Percentiles rank a stretch among this genome's conserved stretches.
These are phyloP conservation scores for Drosophila ananassae DNA, from an alignment of 1,140 invertebrate species.

Conservation along the genomic window DNA sequence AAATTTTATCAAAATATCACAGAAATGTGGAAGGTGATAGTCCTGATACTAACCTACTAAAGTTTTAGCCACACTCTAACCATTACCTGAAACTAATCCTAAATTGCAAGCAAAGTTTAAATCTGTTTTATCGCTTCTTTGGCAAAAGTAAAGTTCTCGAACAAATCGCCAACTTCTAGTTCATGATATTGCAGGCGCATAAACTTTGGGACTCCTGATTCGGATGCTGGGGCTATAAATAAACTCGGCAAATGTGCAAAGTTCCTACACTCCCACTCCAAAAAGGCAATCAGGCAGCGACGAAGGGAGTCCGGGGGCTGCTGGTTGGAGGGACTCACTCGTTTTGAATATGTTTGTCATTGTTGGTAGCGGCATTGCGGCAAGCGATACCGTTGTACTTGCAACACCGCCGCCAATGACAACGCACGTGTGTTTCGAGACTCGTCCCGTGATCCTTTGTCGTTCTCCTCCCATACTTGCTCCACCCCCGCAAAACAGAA, in stretches of 20 bases:
- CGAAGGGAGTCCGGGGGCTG: neutral
- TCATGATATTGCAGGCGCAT: conserved; percentile 36
- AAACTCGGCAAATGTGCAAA: conserved; percentile 74
- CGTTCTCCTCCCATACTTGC: neutral
- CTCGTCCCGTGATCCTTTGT: neutral
- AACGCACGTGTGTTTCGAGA: conserved; percentile 52
- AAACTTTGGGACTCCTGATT: conserved; percentile 30
- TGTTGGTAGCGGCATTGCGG: conserved; percentile 63
- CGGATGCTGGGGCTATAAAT: conserved; percentile 63
- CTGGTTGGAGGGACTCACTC: conserved; percentile 16
- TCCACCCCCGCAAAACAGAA: conserved; percentile 18
- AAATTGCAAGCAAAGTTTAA: conserved; percentile 10
- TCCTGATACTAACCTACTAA: neutral
- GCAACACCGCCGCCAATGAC: conserved; percentile 48
- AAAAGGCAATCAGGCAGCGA: conserved; percentile 27
- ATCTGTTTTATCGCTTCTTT: conserved; percentile 22
- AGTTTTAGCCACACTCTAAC: neutral
- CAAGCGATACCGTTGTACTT: conserved; percentile 52
- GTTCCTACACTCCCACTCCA: conserved; percentile 51
- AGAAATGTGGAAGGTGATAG: neutral
- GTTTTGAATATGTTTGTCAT: conserved; percentile 76
- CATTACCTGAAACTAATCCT: conserved; percentile 1
- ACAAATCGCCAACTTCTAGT: conserved; percentile 13
- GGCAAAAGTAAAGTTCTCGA: conserved; percentile 1
- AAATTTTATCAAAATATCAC: too few relatives aligned